Evolutionary conservation across 1,140 invertebrate genomes (phyloP).

Genomic region (Leptonema lineaticorne): DNA sequence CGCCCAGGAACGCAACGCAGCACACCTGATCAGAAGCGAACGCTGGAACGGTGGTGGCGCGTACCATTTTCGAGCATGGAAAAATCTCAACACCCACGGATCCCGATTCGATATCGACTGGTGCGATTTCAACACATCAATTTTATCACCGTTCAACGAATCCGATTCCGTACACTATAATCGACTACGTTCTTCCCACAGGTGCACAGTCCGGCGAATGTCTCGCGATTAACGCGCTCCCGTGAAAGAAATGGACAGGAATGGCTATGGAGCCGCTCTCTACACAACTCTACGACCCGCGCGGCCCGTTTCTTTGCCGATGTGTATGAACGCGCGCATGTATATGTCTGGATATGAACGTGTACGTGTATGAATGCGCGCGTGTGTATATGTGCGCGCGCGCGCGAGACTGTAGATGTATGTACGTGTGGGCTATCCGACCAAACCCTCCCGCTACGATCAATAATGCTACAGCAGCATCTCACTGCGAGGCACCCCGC

Average conservation of each 20-base stretch:
- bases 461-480: slow-evolving; percentile 60
- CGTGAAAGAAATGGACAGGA: slow-evolving; percentile 10
- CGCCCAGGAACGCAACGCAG: neutral
- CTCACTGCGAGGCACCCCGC: slow-evolving; percentile 43
- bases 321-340: slow-evolving; percentile 48
- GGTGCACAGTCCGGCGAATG: neutral
- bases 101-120: neutral
- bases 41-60: neutral
- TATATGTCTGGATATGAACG: slow-evolving; percentile 43
- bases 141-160: neutral
- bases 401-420: no score
- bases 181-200: neutral
- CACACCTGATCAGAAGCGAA: neutral
- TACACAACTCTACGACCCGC: slow-evolving; percentile 30
- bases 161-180: no score
- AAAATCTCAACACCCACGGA: neutral
- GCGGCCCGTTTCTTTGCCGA: slow-evolving; percentile 46
- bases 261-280: slow-evolving; percentile 26
- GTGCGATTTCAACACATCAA: neutral
- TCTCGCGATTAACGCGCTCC: neutral
- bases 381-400: slow-evolving; percentile 52
- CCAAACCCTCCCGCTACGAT: slow-evolving; percentile 56
- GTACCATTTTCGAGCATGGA: slow-evolving; percentile 8
- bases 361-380: slow-evolving; percentile 48
- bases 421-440: slow-evolving; percentile 52